Base-by-base conservation (phyloP, 2,113 vertebrate genomes). In the Laticauda laticaudata region DNA sequence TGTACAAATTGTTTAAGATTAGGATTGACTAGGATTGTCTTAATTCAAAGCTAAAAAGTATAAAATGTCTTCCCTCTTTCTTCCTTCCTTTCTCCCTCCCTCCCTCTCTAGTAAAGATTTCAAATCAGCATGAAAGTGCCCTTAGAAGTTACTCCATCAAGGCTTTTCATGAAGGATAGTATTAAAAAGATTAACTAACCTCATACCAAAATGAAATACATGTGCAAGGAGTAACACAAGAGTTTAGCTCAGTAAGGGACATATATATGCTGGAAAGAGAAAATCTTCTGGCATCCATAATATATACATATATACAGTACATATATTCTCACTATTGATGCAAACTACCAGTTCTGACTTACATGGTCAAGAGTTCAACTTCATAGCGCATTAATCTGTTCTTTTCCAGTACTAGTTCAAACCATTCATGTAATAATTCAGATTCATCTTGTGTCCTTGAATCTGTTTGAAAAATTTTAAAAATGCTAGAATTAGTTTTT, bases 351-450 rank as follows among this genome's bases (percentile, higher is more conserved):
- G 92, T 93, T 92, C 90, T 97, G 96, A 98, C 98, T 98, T 97
- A 98, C 98, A 97, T 97, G 95, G 97, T 98, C 96, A 98, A 96
- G 20, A 99, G 98, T 95, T 99, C 99, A 20, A 98, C 99, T 95
- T 99, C 99, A 1, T 99, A 99, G 93, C 98, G 98, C 43, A 96
- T 98, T 96, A 99, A 96, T 96, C 98, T 98, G 97, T 99, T 99
- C 98, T 99, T 99, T 97, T 99, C 99, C 97, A 99, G 96, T 55
- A 99, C 99, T 48, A 99, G 97, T 93, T 98, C 98, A 95, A 99
- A 98, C 99, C 99, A 99, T 95, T 98, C 98, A 92, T 99, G 99
- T 53, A 99, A 98, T 95, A 99, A 98, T 94, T 96, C 97, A 75
- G 98, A 95, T 96, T 99, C 98, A 5, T 99, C 98, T 26, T 97